Percentiles rank a stretch among this genome's conserved stretches.
phyloP scores from a whole-genome alignment of 2,113 vertebrate genomes.

The Eupsittula cactorum region DNA sequence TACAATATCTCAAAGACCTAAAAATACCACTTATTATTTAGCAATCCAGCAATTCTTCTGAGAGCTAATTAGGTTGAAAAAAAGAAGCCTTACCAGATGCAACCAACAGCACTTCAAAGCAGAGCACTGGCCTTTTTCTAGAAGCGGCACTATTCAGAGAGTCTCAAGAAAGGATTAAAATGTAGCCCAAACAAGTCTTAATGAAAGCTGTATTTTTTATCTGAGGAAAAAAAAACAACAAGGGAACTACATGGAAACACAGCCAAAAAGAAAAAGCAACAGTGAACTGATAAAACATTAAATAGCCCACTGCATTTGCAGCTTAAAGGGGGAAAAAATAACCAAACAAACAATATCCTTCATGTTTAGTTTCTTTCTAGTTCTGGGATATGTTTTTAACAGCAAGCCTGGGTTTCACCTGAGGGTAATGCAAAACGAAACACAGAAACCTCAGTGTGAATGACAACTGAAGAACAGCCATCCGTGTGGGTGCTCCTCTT shows the following conservation, averaged over 20 bases:
- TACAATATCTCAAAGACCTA: not conserved
- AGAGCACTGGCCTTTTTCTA: not conserved
- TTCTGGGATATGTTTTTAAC: not conserved
- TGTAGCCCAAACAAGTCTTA: not conserved
- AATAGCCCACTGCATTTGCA: not conserved
- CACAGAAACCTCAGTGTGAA: not conserved
- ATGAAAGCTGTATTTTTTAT: not conserved
- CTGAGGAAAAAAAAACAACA: not conserved
- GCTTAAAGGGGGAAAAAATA: not conserved
- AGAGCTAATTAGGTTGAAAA: not conserved
- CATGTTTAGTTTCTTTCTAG: not conserved
- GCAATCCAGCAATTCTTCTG: not conserved
- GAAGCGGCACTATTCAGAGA: not conserved
- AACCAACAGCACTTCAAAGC: not conserved
- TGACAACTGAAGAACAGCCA: conserved; percentile 24
- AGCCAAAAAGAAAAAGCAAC: not conserved
- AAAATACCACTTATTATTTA: not conserved
- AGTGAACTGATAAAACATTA: not conserved
- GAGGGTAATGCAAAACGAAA: conserved; percentile 2
- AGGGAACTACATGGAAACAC: not conserved
- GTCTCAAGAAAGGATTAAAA: not conserved
- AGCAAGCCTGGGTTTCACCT: conserved; percentile 8
- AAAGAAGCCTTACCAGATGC: not conserved
- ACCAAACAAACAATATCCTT: not conserved
- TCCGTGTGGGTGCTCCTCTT: not conserved